phyloP scores from a whole-genome alignment of 2,888 invertebrate species.

The Hypolimnas misippus region DNA sequence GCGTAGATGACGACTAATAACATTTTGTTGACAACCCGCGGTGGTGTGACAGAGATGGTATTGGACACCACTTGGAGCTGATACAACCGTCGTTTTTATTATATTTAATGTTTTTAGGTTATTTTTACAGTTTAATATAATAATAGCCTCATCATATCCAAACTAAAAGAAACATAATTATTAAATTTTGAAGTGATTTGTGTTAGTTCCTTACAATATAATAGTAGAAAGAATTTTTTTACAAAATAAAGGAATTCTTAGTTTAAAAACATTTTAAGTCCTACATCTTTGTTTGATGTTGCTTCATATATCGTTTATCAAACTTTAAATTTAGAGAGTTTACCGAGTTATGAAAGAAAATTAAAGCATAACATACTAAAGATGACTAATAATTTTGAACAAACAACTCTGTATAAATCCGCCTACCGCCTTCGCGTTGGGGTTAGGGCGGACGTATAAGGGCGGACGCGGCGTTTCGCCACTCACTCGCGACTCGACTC shows the following conservation, averaged over 20 bases:
- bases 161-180: background rate
- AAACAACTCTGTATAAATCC: slow-evolving; percentile 53
- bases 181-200: too few species aligned
- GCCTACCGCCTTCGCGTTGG: slow-evolving; percentile 63
- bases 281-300: too few species aligned
- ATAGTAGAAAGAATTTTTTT: too few species aligned
- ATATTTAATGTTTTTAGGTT: background rate
- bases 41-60: slow-evolving; percentile 61
- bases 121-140: background rate
- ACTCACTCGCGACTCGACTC: slow-evolving; percentile 68
- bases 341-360: too few species aligned
- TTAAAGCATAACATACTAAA: background rate
- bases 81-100: background rate
- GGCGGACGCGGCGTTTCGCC: slow-evolving; percentile 55
- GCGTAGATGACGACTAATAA: slow-evolving; percentile 69
- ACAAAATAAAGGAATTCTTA: too few species aligned
- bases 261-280: too few species aligned
- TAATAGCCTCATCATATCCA: background rate
- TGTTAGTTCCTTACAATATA: too few species aligned
- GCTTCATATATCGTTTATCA: too few species aligned
- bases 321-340: too few species aligned
- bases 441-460: slow-evolving; percentile 70
- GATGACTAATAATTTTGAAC: background rate
- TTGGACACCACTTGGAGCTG: slow-evolving; percentile 35
- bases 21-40: slow-evolving; percentile 72